Conservation (phyloP, 2,797 vertebrate genomes). For the Tympanoctomys barrerae region DNA sequence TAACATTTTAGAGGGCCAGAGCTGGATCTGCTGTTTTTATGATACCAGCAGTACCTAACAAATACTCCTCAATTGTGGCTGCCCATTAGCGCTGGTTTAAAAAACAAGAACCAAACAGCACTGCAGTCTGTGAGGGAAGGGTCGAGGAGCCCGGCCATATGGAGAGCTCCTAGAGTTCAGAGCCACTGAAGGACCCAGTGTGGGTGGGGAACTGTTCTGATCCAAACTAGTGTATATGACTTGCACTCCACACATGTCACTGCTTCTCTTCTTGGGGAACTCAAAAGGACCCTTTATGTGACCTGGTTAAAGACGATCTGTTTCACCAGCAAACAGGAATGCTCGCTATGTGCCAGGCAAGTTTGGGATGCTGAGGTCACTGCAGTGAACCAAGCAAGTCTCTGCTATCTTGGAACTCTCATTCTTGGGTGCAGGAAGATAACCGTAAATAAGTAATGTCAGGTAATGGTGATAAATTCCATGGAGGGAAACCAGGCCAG, state of each 20-base stretch:
- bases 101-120: neutral
- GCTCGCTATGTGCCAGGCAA: neutral
- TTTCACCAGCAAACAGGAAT: neutral
- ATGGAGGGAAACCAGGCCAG: neutral
- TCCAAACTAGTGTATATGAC: no score
- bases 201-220: neutral
- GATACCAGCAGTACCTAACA: neutral
- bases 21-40: neutral
- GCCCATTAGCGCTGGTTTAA: neutral
- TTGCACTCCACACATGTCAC: neutral
- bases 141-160: neutral
- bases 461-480: slow-evolving; percentile 39
- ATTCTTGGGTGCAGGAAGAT: neutral
- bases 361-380: neutral
- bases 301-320: neutral
- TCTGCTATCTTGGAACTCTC: neutral
- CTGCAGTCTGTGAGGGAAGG: neutral
- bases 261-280: slow-evolving; percentile 4
- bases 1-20: neutral
- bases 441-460: slow-evolving; percentile 27
- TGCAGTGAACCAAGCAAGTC: neutral
- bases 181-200: neutral
- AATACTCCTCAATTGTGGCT: neutral
- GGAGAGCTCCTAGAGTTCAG: neutral
- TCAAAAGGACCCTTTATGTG: neutral